Evolutionary conservation across 2,113 vertebrate genomes (phyloP), one percentile per base, ranked within the genome.

Genomic region (Sinocyclocheilus grahami): DNA sequence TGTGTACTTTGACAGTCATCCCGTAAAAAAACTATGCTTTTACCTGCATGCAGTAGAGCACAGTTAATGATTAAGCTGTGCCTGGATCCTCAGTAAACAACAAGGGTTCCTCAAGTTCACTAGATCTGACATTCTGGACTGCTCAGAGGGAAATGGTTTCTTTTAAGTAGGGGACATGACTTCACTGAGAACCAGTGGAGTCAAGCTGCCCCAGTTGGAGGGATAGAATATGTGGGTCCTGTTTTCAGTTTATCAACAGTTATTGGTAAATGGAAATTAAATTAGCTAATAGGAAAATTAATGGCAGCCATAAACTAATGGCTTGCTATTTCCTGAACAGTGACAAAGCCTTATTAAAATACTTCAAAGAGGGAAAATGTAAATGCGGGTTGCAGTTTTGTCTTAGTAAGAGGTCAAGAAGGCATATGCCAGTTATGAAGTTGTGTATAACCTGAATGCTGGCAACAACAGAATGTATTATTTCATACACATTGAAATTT

Each of bases 341-440:
- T 30, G 10, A 33, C 51, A 63, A n/a, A 53, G 20, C n/a, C 51
- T 78, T 13, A 33, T 18, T 85, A 67, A 85, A 85, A 78, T 53
- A 67, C 39, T 37, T 46, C 46, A 51, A 55, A 53, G 16, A 78
- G 24, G 27, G 83, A 84, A 71, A 53, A 42, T 30, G 48, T 24
- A 8, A 30, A 65, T 51, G 9, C 39, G 11, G 39, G 14, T 63
- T 62, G 72, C 33, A 24, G 2, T 55, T 71, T 71, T 37, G 30
- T 27, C 65, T 14, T 71, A 42, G 27, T 9, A 51, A n/a, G 82
- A 58, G 48, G 82, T 83, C 67, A 30, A 82, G 18, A 14, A 48
- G 13, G n/a, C 22, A 16, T 18, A 63, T 63, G 62, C 30, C 46
- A 77, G 3, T 77, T 13, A 14, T 77, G n/a, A 77, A 53, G 46